These are phyloP conservation scores for Sphenodon punctatus DNA, from an alignment of 2,797 vertebrate genomes.

Conservation along the genomic window DNA sequence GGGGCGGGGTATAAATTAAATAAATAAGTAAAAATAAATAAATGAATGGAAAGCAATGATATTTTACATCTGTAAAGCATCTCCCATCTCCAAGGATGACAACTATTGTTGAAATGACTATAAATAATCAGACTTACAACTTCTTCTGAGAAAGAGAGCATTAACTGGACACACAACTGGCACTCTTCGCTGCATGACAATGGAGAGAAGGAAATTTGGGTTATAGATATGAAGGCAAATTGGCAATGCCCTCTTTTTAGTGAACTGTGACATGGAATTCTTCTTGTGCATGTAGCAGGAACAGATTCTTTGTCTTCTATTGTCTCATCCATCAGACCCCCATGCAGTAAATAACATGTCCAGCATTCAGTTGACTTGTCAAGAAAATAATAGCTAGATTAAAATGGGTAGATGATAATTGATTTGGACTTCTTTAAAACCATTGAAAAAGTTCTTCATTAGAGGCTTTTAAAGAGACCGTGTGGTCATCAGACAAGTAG, in stretches of 20 bases:
- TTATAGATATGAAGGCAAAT: background rate
- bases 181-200: background rate
- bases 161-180: slow-evolving; percentile 12
- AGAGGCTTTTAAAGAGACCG: background rate
- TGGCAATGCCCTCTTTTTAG: background rate
- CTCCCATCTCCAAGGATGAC: background rate
- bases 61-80: slow-evolving; percentile 34
- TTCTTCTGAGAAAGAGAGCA: background rate
- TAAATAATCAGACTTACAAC: no score
- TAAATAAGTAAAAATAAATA: no score
- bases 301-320: background rate
- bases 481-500: background rate
- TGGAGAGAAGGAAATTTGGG: slow-evolving; percentile 14
- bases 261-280: background rate
- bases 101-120: background rate
- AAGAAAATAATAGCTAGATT: background rate
- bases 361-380: slow-evolving; percentile 21
- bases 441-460: background rate
- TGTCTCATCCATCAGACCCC: background rate
- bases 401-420: background rate
- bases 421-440: background rate
- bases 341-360: background rate
- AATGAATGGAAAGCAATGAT: background rate
- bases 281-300: background rate
- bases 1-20: no score